phyloP scores from a whole-genome alignment of 2,113 vertebrate species.

The Paramormyrops kingsleyae region DNA sequence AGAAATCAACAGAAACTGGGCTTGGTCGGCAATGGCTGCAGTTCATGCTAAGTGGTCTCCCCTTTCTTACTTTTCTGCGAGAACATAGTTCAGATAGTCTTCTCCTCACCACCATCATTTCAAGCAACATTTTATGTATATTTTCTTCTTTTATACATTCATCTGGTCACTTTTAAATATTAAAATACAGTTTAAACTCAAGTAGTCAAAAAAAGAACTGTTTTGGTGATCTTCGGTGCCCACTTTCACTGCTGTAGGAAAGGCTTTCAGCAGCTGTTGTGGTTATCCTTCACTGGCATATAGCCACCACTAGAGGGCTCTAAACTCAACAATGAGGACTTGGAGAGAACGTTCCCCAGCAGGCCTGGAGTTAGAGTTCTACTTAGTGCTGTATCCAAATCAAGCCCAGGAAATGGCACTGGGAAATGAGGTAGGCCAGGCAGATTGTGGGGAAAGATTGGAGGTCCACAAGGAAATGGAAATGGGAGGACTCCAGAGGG shows the following conservation, averaged over 20 bases:
- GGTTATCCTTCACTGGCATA: constrained; percentile 11
- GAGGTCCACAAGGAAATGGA: neutral
- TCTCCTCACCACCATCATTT: neutral
- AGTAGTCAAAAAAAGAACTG: neutral
- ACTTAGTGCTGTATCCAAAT: neutral
- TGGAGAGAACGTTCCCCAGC: neutral
- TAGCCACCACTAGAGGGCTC: constrained; percentile 9
- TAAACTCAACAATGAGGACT: neutral
- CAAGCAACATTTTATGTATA: neutral
- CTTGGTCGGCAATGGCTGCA: neutral
- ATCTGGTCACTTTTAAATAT: neutral
- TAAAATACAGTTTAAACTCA: neutral
- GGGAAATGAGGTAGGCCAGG: neutral
- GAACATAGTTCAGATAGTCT: neutral
- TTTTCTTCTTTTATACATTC: neutral
- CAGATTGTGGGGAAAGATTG: neutral
- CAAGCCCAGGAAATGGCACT: neutral
- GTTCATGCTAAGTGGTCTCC: neutral
- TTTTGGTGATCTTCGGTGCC: neutral
- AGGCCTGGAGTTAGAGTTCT: neutral
- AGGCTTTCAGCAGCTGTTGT: neutral
- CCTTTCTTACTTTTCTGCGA: neutral
- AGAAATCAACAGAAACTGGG: neutral
- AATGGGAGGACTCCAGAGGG: neutral
- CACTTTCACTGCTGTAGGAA: neutral